Evolutionary conservation across 2,797 vertebrate species (phyloP).

Genomic region (Takifugu ocellatus): DNA sequence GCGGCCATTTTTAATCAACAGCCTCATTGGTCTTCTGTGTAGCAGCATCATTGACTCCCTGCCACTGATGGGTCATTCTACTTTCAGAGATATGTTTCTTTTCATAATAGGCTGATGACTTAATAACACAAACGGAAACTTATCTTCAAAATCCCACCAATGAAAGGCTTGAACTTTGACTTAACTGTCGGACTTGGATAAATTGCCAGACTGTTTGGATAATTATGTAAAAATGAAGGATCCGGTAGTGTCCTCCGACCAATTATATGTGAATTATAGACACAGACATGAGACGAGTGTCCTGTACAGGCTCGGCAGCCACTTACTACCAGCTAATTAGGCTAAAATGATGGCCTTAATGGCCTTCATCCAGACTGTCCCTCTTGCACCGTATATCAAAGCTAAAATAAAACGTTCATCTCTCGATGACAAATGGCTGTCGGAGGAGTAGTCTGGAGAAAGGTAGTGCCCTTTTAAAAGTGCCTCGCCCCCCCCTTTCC

Average conservation of each 20-base stretch:
- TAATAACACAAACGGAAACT: constrained; percentile 23
- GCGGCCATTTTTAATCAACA: constrained; percentile 48
- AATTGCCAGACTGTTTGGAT: constrained; percentile 29
- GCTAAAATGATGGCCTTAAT: constrained; percentile 58
- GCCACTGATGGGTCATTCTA: constrained; percentile 14
- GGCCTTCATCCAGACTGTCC: constrained; percentile 44
- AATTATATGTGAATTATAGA: constrained; percentile 62
- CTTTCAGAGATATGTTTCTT: constrained; percentile 13
- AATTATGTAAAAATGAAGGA: constrained; percentile 62
- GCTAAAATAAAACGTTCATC: constrained; percentile 32
- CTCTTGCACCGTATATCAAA: constrained; percentile 25
- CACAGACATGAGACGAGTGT: constrained; percentile 51
- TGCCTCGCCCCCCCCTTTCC: background rate
- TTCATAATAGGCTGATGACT: constrained; percentile 23
- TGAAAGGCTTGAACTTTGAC: constrained; percentile 43
- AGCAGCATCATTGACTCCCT: constrained; percentile 5
- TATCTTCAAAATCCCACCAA: constrained; percentile 20
- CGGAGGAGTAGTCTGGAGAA: constrained; percentile 26
- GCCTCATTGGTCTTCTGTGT: constrained; percentile 38
- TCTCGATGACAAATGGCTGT: constrained; percentile 28
- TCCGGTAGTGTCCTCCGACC: constrained; percentile 45
- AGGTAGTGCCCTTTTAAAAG: constrained; percentile 26
- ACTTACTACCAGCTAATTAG: constrained; percentile 66
- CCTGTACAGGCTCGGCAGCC: constrained; percentile 45
- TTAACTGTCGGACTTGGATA: constrained; percentile 38